Evolutionary conservation across 1,140 invertebrate species (phyloP), one percentile per base, ranked within the genome.

Genomic region (Drosophila hydei): DNA sequence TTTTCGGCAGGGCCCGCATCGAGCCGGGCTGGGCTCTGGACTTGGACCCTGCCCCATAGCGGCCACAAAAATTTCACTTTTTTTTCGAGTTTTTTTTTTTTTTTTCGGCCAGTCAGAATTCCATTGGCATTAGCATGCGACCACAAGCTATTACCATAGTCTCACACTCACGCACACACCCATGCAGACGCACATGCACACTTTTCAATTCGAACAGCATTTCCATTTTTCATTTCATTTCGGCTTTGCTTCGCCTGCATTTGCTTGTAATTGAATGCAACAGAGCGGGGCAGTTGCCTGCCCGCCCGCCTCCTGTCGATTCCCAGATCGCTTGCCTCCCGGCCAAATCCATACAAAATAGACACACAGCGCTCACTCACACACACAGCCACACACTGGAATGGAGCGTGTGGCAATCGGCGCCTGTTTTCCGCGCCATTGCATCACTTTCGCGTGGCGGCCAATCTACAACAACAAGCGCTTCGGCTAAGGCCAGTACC

Each of bases 51-150:
- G 21, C 72, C 62, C 60, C 52, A 14, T 54, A 56, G 50, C 61
- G 65, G 47, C 75, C 21, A 70, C 14, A 52, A 4, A 67, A 84
- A 87, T 87, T 77, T 75, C 72, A 72, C 18, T 68, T 69, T 65
- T 68, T 43, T 3, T 43, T 33, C 23, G 25, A 19, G 12, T 9
- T n/a, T 4, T 43, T 45, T 47, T n/a, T 9, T n/a, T 4, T 43
- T 45, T 47, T n/a, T 59, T 43, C 18, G 43, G 48, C 42, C 33
- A 36, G 50, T 16, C 38, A 67, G 69, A 72, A 30, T 67, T 52
- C 27, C 58, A 52, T 19, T 51, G 27, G 51, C 21, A 61, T 61
- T 60, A 18, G 27, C 58, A 55, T 63, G 42, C 18, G 23, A 4
- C 55, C 42, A 47, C 19, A 60, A 50, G 47, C 30, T 61, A 42